Base-by-base conservation (phyloP, 2,888 invertebrate genomes). In the Synanthedon tipuliformis region DNA sequence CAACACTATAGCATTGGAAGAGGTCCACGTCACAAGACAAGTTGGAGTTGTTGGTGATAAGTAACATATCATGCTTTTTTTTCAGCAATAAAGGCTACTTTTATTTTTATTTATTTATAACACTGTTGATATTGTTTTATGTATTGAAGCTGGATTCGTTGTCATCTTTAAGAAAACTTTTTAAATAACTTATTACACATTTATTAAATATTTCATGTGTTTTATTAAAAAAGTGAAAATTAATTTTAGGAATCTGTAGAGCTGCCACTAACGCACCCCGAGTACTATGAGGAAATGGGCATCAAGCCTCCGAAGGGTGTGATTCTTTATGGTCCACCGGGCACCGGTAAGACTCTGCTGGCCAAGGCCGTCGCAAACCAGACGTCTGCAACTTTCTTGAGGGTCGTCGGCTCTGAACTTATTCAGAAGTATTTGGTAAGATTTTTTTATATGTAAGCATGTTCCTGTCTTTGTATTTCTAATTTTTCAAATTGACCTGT, bases 201-300 rank as follows among this genome's bases (percentile, higher is more conserved):
- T 23, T 23, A 23, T 8, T 34, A 34, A 34, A 8, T 8, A 34
- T 34, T 8, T 34, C 8, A 34, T 8, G 27, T 34, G 8, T 0
- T 34, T 34, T 34, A 34, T 34, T 34, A 8, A 34, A 7, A 34
- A 10, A 34, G 34, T 8, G 34, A 34, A 34, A 34, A 34, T 34
- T 34, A 1, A 34, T 34, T 16, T 49, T 54, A 87, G 86, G 99
- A 99, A 88, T 98, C 98, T 50, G 99, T 99, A 8, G 99, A 99
- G 77, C 83, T 99, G 57, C 99, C 99, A 0, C 85, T 99, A 15
- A 99, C 99, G 12, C 99, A 99, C 88, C 99, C 99, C 1, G 99
- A 99, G 80, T 99, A 99, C 82, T 99, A 99, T 76, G 99, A 99
- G 81, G 99, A 99, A 87, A 99, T 99, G 99, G 99, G 99, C 54